Evolutionary conservation across 2,797 vertebrate species (phyloP).

Genomic region (Lacerta bilineata): DNA sequence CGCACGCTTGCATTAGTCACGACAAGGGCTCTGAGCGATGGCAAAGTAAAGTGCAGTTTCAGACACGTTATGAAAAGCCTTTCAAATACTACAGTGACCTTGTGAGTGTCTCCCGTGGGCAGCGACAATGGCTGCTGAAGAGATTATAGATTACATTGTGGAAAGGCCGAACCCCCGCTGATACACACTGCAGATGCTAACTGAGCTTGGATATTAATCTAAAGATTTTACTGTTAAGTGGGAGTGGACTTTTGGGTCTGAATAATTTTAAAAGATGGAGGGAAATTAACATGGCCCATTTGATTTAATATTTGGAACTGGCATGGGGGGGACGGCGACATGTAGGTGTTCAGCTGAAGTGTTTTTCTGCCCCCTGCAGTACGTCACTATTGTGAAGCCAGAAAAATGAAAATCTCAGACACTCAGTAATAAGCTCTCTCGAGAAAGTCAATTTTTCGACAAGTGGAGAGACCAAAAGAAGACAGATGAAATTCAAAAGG

Average conservation of each 20-base stretch:
- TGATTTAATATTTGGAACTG: constrained; percentile 1
- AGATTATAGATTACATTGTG: constrained; percentile 20
- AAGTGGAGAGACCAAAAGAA: not conserved
- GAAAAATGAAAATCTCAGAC: constrained; percentile 2
- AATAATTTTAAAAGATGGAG: constrained; percentile 26
- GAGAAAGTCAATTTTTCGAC: not conserved
- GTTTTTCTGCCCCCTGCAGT: not conserved
- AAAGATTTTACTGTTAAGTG: not conserved
- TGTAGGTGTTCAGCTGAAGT: not conserved
- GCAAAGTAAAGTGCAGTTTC: not conserved
- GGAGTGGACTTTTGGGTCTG: not conserved
- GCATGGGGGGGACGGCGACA: not conserved
- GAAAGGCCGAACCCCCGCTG: not conserved
- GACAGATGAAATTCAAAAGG: not conserved
- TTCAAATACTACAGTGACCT: constrained; percentile 19
- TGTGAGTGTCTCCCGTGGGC: constrained; percentile 5
- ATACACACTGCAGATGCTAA: rapidly evolving
- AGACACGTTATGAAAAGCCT: not conserved
- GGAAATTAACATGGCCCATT: not conserved
- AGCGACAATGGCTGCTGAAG: constrained; percentile 16
- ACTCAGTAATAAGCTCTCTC: not conserved
- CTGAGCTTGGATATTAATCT: not conserved
- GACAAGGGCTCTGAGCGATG: constrained; percentile 14
- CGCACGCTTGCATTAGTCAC: not conserved
- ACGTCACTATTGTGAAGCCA: not conserved